Evolutionary conservation across 2,113 vertebrate genomes (phyloP), one percentile per base, ranked within the genome.

Genomic region (Nanorana parkeri): DNA sequence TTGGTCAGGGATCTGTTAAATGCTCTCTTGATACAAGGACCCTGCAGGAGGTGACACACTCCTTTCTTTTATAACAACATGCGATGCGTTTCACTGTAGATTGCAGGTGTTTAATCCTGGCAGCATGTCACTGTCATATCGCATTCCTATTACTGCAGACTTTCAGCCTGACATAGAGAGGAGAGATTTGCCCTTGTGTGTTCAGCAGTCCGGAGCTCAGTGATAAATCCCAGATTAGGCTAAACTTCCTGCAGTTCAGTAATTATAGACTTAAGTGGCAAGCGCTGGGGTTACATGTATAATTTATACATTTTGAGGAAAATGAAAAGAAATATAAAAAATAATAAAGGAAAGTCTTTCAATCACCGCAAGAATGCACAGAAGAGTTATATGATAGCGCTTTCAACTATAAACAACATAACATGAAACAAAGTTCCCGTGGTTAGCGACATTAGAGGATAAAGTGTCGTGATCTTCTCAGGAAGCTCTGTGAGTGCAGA

Each of bases 381-480:
- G 47, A 83, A 41, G 17, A 52, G 19, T 77, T 73, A 65, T 0
- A 79, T 24, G 3, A 66, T 41, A 24, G 24, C 52, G 15, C 36
- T 29, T 41, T 23, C 72, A 17, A 61, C 13, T 67, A 86, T 23
- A 81, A 77, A 87, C 41, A 17, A 2, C n/a, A 56, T n/a, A 82
- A 55, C 15, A 55, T 32, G 85, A 79, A 26, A 73, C n/a, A n/a
- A 19, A 54, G 61, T 67, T 76, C 29, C 80, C 80, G n/a, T 82
- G 68, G 60, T 86, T 78, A 85, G 64, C 85, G 84, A 58, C 36
- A 3, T 63, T 78, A 86, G 84, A 76, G 71, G 84, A 80, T 16
- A 56, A 67, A 76, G 72, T 47, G 28, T 3, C n/a, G 58, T 63
- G 74, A 84, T 32, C 74, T 85, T 69, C 81, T 56, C 55, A 8